A percentile compares a stretch with the other conserved stretches of the same genome.
phyloP scores from a whole-genome alignment of 1,140 invertebrate genomes.

The Drosophila lacertosa region DNA sequence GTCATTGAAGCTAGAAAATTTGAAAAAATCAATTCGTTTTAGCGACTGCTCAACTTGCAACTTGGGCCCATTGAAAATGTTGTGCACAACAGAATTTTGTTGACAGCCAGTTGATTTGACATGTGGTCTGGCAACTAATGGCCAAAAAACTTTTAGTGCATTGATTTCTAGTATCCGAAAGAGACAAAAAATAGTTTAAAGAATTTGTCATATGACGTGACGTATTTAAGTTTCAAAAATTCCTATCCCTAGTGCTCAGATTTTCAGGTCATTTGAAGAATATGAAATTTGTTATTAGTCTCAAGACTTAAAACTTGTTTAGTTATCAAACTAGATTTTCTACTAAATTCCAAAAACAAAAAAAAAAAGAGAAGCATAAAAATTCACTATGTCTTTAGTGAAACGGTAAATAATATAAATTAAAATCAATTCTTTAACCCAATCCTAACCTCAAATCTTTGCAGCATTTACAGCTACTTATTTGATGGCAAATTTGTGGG shows the following conservation, averaged over 20 bases:
- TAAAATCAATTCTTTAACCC: background rate
- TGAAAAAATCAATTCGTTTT: constrained; percentile 44
- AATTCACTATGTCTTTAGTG: background rate
- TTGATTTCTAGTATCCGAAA: background rate
- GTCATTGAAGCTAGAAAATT: constrained; percentile 17
- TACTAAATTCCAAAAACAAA: background rate
- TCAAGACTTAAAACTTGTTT: background rate
- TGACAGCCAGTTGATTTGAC: constrained; percentile 27
- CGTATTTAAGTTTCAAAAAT: background rate
- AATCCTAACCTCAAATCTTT: background rate
- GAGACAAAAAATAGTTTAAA: background rate
- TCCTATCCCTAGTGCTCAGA: background rate
- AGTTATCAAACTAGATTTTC: no score
- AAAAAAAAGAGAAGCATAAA: background rate
- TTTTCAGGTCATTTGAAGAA: constrained; percentile 5
- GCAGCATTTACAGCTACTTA: background rate
- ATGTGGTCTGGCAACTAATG: constrained; percentile 14
- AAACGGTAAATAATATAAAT: background rate
- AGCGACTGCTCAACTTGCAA: constrained; percentile 27
- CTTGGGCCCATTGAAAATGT: constrained; percentile 15
- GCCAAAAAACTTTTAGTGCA: constrained; percentile 14
- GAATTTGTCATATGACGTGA: background rate
- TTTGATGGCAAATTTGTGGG: background rate
- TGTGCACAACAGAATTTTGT: constrained; percentile 9
- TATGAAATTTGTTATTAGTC: no score